phyloP scores from a whole-genome alignment of 2,113 vertebrate species.

The Misgurnus anguillicaudatus region DNA sequence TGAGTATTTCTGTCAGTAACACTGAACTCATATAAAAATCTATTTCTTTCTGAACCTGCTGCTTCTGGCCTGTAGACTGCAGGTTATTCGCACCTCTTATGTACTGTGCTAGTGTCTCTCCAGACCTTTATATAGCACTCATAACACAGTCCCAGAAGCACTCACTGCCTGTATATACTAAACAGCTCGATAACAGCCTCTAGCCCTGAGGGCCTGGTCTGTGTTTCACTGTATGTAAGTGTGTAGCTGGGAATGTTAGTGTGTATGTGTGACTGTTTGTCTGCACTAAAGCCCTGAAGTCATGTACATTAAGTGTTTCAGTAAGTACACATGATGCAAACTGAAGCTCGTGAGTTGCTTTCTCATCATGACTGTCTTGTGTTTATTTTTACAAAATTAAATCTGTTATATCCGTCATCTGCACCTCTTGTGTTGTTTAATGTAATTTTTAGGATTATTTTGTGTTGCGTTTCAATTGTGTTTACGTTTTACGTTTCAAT shows the following conservation, averaged over 20 bases:
- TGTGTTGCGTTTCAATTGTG: too few species aligned
- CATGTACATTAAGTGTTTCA: slow-evolving; percentile 25
- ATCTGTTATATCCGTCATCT: too few species aligned
- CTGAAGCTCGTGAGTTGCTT: slow-evolving; percentile 42
- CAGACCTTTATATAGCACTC: slow-evolving; percentile 10
- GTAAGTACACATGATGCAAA: slow-evolving; percentile 14
- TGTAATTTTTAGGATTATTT: too few species aligned
- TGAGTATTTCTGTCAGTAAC: slow-evolving; percentile 49
- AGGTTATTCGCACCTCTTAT: slow-evolving; percentile 46
- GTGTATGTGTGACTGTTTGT: not conserved
- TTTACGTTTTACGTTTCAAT: too few species aligned
- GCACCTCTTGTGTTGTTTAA: too few species aligned
- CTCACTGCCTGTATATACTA: slow-evolving; percentile 20
- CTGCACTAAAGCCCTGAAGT: slow-evolving; percentile 16
- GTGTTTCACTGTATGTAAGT: slow-evolving; percentile 8
- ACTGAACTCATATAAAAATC: slow-evolving; percentile 6
- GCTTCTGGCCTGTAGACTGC: slow-evolving; percentile 5
- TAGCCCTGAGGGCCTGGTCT: not conserved
- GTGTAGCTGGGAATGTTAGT: not conserved
- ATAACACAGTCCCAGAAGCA: slow-evolving; percentile 4
- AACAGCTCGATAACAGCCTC: slow-evolving; percentile 14
- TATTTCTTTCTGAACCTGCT: slow-evolving; percentile 17
- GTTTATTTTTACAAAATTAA: not conserved
- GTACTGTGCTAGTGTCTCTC: slow-evolving; percentile 25
- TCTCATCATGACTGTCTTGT: slow-evolving; percentile 1